Percentiles rank a stretch among this genome's conserved stretches.
These are phyloP conservation scores for Vidua macroura DNA, from an alignment of 2,113 vertebrate species.

Conservation along the genomic window DNA sequence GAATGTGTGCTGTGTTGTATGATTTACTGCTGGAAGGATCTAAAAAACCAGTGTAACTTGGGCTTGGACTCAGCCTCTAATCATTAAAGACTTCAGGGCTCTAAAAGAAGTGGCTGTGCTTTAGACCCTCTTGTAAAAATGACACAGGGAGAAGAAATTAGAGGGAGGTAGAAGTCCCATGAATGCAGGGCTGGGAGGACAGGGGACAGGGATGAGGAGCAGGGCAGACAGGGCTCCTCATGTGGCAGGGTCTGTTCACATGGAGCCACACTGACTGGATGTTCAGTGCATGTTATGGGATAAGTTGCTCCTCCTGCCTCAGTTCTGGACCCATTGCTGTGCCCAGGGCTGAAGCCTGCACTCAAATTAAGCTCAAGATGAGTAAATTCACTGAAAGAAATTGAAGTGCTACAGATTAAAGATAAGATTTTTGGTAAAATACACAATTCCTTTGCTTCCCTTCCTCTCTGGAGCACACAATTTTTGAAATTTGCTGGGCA, in stretches of 20 bases:
- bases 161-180: not conserved
- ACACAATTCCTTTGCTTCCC: not conserved
- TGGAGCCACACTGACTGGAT: accelerated
- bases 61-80: not conserved
- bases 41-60: not conserved
- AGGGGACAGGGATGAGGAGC: not conserved
- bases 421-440: not conserved
- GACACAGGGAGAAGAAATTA: not conserved
- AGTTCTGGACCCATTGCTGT: not conserved
- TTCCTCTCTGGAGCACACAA: not conserved
- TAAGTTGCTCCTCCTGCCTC: not conserved
- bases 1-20: not conserved
- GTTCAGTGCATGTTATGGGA: not conserved
- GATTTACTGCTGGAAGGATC: not conserved
- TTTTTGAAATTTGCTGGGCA: not conserved
- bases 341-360: not conserved
- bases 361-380: not conserved
- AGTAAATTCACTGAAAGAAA: not conserved
- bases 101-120: not conserved
- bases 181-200: too few species aligned
- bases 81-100: not conserved
- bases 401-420: not conserved
- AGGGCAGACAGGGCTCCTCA: accelerated
- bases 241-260: not conserved
- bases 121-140: not conserved